A percentile compares a stretch with the other conserved stretches of the same genome.
These are phyloP conservation scores for Zygothrica quintamaculata DNA, from an alignment of 2,888 invertebrate species.

Conservation along the genomic window DNA sequence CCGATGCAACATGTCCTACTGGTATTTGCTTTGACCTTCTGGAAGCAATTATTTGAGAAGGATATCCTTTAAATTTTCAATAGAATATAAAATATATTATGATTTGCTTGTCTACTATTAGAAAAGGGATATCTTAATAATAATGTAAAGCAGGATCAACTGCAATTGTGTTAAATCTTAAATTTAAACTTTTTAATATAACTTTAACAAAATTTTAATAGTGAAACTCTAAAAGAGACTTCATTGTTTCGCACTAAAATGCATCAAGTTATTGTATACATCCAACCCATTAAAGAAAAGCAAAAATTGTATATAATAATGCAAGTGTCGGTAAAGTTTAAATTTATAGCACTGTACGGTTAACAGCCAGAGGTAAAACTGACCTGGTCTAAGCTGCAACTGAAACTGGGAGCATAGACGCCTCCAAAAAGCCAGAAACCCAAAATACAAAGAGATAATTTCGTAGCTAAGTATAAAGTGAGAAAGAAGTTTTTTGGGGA, in stretches of 20 bases:
- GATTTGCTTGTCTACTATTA: too few species aligned
- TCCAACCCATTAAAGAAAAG: neutral
- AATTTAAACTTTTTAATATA: constrained; percentile 3
- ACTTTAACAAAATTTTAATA: constrained; percentile 9
- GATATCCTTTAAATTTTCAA: too few species aligned
- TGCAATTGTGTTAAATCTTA: too few species aligned
- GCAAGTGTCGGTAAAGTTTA: constrained; percentile 47
- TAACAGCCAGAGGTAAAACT: constrained; percentile 23
- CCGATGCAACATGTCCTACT: too few species aligned
- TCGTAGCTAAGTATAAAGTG: constrained; percentile 47
- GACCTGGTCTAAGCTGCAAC: constrained; percentile 32
- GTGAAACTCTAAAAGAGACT: constrained; percentile 24
- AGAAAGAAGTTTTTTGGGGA: constrained; percentile 53
- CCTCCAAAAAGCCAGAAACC: constrained; percentile 27
- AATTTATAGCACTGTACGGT: constrained; percentile 41
- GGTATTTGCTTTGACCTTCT: too few species aligned
- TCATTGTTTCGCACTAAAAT: constrained; percentile 39
- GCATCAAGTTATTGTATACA: constrained; percentile 1
- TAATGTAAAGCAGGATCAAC: too few species aligned
- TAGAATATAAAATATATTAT: too few species aligned
- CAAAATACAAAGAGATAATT: constrained; percentile 59
- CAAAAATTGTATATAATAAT: constrained; percentile 2
- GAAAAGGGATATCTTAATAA: too few species aligned
- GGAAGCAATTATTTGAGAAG: too few species aligned
- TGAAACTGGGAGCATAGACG: neutral